phyloP scores from a whole-genome alignment of 2,888 invertebrate genomes.

The Lasioglossum leucozonium region DNA sequence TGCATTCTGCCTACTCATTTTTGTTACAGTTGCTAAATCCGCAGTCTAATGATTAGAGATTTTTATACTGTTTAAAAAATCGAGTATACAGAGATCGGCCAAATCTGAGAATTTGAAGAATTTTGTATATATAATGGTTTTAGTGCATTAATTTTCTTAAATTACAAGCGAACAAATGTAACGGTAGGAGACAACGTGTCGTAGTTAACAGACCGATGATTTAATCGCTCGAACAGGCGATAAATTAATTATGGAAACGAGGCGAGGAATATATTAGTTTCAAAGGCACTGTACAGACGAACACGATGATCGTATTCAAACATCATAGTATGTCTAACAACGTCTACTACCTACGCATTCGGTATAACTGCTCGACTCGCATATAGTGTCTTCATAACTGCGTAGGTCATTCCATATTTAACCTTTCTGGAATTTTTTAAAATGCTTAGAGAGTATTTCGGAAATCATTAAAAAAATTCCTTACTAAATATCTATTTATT shows the following conservation, averaged over 20 bases:
- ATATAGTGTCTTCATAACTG: not conserved
- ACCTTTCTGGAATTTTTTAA: not conserved
- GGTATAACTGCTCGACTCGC: not conserved
- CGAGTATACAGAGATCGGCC: too few species aligned
- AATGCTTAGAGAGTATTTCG: not conserved
- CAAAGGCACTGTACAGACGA: not conserved
- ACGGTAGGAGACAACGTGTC: constrained; percentile 17
- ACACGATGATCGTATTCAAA: not conserved
- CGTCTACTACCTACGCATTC: constrained; percentile 1
- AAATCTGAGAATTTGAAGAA: not conserved
- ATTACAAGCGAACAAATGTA: not conserved
- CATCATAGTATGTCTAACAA: not conserved
- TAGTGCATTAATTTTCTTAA: not conserved
- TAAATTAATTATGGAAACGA: constrained; percentile 62
- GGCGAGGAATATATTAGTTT: constrained; percentile 29
- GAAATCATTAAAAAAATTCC: not conserved
- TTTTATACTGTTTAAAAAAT: not conserved
- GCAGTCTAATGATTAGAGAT: not conserved
- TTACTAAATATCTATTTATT: not conserved
- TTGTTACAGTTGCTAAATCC: too few species aligned
- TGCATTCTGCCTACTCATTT: too few species aligned
- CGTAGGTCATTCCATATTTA: not conserved
- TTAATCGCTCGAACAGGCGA: constrained; percentile 53
- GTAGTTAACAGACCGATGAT: constrained; percentile 46
- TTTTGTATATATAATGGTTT: not conserved